Evolutionary conservation across 2,797 vertebrate species (phyloP).

Genomic region (Hemibagrus guttatus): DNA sequence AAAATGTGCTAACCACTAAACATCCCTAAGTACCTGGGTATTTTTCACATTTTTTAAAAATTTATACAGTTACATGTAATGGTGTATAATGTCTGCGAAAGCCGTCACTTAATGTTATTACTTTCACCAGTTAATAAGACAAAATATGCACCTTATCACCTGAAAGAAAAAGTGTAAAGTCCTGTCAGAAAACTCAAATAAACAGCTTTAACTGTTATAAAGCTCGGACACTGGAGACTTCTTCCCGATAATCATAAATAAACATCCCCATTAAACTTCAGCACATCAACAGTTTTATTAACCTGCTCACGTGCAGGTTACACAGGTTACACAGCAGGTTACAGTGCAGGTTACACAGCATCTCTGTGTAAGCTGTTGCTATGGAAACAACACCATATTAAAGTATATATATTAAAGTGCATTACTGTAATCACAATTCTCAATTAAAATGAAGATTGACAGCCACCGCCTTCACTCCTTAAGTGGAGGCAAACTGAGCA

Average conservation of each 20-base stretch:
- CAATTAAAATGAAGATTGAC: background rate
- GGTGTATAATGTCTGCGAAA: background rate
- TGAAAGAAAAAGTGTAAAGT: no score
- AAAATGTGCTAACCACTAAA: no score
- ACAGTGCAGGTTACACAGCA: no score
- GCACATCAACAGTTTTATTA: background rate
- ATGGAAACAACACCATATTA: background rate
- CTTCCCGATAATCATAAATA: background rate
- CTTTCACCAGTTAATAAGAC: no score
- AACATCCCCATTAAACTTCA: background rate
- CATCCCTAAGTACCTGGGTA: no score
- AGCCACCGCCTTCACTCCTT: background rate
- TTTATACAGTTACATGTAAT: background rate
- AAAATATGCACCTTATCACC: no score
- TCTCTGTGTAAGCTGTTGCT: background rate
- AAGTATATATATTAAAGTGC: background rate
- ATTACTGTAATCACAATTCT: background rate
- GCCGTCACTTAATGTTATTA: background rate
- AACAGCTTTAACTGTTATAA: background rate
- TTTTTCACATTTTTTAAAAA: no score
- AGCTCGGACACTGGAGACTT: background rate
- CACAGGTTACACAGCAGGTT: no score
- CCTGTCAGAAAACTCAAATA: background rate
- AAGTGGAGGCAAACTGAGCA: background rate
- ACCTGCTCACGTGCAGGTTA: background rate